Evolutionary conservation across 2,888 invertebrate species (phyloP).

Genomic region (Danaus chrysippus): DNA sequence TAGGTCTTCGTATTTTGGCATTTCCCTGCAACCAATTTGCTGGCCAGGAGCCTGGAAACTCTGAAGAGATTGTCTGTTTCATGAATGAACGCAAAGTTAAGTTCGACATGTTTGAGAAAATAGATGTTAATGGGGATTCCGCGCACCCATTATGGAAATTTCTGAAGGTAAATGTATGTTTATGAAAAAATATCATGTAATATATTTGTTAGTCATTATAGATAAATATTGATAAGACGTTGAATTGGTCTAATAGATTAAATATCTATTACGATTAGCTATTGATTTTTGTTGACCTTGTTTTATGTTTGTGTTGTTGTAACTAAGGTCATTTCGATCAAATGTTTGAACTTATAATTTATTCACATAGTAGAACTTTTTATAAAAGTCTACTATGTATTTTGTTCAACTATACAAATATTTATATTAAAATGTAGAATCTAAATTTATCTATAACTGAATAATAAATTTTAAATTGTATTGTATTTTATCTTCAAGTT

Average conservation of each 20-base stretch:
- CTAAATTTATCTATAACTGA: too few relatives aligned
- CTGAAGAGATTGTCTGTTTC: conserved; percentile 82
- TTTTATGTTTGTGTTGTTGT: conserved; percentile 13
- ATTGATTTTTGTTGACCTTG: conserved; percentile 16
- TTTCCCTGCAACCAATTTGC: conserved; percentile 95
- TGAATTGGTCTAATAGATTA: too few relatives aligned
- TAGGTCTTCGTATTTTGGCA: conserved; percentile 87
- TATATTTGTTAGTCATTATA: too few relatives aligned
- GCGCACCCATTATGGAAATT: conserved; percentile 84
- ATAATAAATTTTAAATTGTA: too few relatives aligned
- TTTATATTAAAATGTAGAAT: too few relatives aligned
- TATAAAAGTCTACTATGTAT: too few relatives aligned
- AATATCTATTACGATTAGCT: conserved; percentile 13
- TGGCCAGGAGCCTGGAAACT: conserved; percentile 83
- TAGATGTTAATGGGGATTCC: conserved; percentile 83
- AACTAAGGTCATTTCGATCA: background rate
- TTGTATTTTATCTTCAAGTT: background rate
- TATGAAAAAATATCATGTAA: conserved; percentile 14
- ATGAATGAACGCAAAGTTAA: conserved; percentile 80
- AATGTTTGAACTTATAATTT: too few relatives aligned
- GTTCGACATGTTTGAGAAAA: conserved; percentile 84
- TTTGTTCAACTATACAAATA: too few relatives aligned
- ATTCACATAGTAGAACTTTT: too few relatives aligned
- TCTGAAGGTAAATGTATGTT: conserved; percentile 69
- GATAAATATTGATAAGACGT: too few relatives aligned